phyloP scores from a whole-genome alignment of 1,140 invertebrate genomes.

The Drosophila arawakana region DNA sequence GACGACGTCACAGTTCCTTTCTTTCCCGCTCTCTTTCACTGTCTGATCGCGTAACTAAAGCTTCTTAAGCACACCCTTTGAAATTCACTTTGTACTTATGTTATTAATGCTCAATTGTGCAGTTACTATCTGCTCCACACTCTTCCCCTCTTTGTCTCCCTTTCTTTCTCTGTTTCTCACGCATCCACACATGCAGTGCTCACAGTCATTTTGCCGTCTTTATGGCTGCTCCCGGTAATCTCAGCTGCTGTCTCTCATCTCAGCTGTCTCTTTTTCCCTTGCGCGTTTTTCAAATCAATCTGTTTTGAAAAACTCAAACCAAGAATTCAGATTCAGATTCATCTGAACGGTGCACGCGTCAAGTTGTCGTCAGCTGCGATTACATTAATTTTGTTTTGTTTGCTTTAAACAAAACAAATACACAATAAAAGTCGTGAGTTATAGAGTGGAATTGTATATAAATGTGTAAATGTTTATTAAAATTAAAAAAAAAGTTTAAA shows the following conservation, averaged over 20 bases:
- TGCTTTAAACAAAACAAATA: constrained; percentile 10
- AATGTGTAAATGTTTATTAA: not conserved
- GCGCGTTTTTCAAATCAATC: constrained; percentile 66
- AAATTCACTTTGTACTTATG: not conserved
- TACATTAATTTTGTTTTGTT: not conserved
- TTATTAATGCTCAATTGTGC: constrained; percentile 6
- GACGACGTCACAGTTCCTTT: not conserved
- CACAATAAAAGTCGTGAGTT: constrained; percentile 3
- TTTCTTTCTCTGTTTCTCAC: constrained; percentile 2
- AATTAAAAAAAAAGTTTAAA: not conserved
- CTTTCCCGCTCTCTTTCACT: too few species aligned
- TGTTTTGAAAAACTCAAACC: constrained; percentile 67
- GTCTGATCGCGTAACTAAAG: constrained; percentile 44
- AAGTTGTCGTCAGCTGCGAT: constrained; percentile 45
- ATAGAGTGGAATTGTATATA: constrained; percentile 1
- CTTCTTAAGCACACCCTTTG: constrained; percentile 15
- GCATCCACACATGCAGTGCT: not conserved
- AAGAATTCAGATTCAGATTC: constrained; percentile 77
- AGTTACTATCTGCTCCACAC: not conserved
- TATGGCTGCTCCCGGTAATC: constrained; percentile 26
- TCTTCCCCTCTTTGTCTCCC: not conserved
- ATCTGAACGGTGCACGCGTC: constrained; percentile 68
- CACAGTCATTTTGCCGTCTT: not conserved
- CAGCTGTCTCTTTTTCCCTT: not conserved
- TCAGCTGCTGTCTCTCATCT: constrained; percentile 17